Evolutionary conservation across 2,113 vertebrate species (phyloP), one percentile per base, ranked within the genome.

Genomic region (Oenanthe oenanthe): DNA sequence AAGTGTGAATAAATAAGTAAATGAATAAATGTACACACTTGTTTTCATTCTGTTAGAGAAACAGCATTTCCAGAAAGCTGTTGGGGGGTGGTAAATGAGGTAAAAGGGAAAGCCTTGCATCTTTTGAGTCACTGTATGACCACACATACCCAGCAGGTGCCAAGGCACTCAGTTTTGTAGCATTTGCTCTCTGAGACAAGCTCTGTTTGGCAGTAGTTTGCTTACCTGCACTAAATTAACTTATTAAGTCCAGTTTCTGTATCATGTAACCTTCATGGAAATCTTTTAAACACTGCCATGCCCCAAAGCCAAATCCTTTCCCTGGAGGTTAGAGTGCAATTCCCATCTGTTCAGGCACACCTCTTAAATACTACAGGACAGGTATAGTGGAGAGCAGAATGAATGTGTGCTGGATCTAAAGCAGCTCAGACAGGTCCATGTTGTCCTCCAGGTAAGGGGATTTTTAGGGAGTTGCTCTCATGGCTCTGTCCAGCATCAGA

Each of bases 91-190:
- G 42, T 42, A 61, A 57, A 28, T 6, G 2, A 57, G 5, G 6
- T 78, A 24, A 50, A 89, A 77, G 5, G 18, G 72, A 91, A 85
- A 74, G 53, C 7, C 20, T 15, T 43, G 24, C 5, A 56, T 18
- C 13, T 72, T 81, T 62, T 47, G 47, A 58, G 34, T 56, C 79
- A 47, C 42, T 79, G 21, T 6, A 9, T 28, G 13, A 81, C 32
- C 6, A 19, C 6, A 7, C 34, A 62, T 34, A 24, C 2, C 9
- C 15, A 58, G 0, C 26, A 17, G 3, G 9, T 47, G 11, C 26
- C 56, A 78, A 82, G 65, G 26, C 36, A 56, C 13, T 32, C 65
- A 32, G 0, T 56, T 78, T 62, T 72, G 26, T 26, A 47, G 24
- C 40, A 17, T 56, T 78, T 94, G 7, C 25, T 85, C n/a, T 8